These are phyloP conservation scores for Pangasius mekongensis DNA, from an alignment of 2,797 vertebrate genomes.

Conservation along the genomic window DNA sequence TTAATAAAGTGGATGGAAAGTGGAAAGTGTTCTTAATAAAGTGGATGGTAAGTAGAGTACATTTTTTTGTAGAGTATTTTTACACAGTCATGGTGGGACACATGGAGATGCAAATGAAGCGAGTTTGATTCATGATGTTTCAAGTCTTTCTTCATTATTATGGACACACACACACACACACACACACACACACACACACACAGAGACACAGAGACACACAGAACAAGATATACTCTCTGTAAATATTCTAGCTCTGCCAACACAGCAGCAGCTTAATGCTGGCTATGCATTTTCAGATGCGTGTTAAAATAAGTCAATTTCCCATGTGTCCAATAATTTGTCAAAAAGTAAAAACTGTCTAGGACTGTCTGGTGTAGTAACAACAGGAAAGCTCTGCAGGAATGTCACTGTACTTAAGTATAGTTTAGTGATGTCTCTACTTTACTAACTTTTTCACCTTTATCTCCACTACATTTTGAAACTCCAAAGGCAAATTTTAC, in stretches of 20 bases:
- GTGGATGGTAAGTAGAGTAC: not conserved
- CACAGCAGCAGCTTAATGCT: constrained; percentile 16
- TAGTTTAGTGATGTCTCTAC: not conserved
- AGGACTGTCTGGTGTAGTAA: not conserved
- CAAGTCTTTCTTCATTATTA: not conserved
- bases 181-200: not conserved
- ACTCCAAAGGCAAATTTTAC: not conserved
- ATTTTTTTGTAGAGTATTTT: not conserved
- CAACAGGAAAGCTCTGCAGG: not conserved
- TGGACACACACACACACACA: not conserved
- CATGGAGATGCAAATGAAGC: not conserved
- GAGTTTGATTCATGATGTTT: not conserved
- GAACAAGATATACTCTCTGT: not conserved
- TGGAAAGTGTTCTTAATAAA: not conserved
- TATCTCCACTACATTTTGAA: not conserved
- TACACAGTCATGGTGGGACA: not conserved
- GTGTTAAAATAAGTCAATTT: not conserved
- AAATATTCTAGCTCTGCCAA: constrained; percentile 21
- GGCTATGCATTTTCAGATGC: constrained; percentile 1
- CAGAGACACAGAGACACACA: not conserved
- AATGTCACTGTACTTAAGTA: not conserved
- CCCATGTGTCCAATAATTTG: not conserved
- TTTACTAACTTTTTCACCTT: not conserved
- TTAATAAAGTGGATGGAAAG: not conserved
- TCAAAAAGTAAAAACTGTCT: not conserved